Evolutionary conservation across 1,140 invertebrate genomes (phyloP).

Genomic region (Solenopsis invicta): DNA sequence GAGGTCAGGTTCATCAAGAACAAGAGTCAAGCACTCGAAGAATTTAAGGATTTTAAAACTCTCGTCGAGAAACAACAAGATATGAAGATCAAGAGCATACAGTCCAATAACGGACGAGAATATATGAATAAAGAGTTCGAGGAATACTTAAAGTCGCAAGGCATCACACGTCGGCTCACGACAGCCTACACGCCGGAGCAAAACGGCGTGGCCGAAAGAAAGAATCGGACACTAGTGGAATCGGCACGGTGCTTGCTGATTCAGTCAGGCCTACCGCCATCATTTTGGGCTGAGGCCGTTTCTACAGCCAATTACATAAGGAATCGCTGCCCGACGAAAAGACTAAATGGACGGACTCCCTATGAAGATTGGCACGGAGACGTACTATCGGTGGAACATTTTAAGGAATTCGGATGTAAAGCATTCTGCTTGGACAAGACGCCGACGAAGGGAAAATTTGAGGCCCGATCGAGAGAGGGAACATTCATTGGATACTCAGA

Average conservation of each 20-base stretch:
- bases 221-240: slow-evolving; percentile 1
- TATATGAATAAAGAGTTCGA: slow-evolving; percentile 2
- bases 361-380: neutral
- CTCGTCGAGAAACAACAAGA: neutral
- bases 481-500: slow-evolving; percentile 23
- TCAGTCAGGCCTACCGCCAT: neutral
- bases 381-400: neutral
- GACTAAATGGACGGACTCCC: neutral
- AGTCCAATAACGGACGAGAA: slow-evolving; percentile 19
- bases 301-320: neutral
- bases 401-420: slow-evolving; percentile 7
- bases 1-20: neutral
- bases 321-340: slow-evolving; percentile 27
- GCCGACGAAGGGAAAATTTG: neutral
- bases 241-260: neutral
- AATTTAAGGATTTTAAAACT: neutral
- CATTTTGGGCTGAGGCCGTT: slow-evolving; percentile 10
- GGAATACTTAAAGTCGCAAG: slow-evolving; percentile 64
- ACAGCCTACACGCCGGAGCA: neutral
- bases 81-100: neutral
- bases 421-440: neutral
- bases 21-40: neutral
- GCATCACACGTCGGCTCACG: slow-evolving; percentile 57
- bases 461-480: neutral
- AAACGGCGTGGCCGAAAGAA: slow-evolving; percentile 18